Base-by-base conservation (phyloP, 2,888 invertebrate genomes). In the Iselma pallidipennis region DNA sequence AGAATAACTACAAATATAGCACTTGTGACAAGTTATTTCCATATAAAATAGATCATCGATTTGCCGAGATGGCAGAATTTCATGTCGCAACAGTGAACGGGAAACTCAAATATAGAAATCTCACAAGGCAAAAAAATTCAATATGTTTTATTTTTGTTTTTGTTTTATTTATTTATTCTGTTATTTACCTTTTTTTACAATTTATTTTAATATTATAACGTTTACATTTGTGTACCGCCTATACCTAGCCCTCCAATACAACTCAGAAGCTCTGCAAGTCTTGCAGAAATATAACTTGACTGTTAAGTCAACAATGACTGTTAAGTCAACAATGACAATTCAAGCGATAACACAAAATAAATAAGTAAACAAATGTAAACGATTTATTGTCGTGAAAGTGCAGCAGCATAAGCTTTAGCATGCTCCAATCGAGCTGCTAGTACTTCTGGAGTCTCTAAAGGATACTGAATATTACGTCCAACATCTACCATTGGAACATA, bases 361-460 rank as follows among this genome's bases (percentile, higher is more conserved):
- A 45, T 45, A 45, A 23, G 23, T 45, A 21, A 45, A 23, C n/a
- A 45, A 45, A n/a, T 12, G 12, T 12, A 21, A 45, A 45, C 45
- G 23, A 45, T 23, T 45, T 45, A 45, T 45, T 45, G 23, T 45
- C 23, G 45, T 45, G 45, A 45, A 45, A 23, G 4, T 45, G 23
- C 54, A 33, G 56, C 55, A 31, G 56, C 57, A 14, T 26, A 10
- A 37, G 56, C 53, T 53, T 42, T 49, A 16, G 61, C 61, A 12
- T 61, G 61, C 14, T 33, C 57, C 26, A 51, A 19, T 37, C 31
- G 50, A n/a, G 61, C 61, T 12, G 52, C 53, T n/a, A 37, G 49
- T 1, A 61, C 61, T 28, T 61, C 61, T 3, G 57, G 57, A 14
- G 57, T 57, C 2, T 61, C 61, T 2, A 51, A 26, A 16, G 51